Base-by-base conservation (phyloP, 2,888 invertebrate genomes). In the Hyppa rectilinea region DNA sequence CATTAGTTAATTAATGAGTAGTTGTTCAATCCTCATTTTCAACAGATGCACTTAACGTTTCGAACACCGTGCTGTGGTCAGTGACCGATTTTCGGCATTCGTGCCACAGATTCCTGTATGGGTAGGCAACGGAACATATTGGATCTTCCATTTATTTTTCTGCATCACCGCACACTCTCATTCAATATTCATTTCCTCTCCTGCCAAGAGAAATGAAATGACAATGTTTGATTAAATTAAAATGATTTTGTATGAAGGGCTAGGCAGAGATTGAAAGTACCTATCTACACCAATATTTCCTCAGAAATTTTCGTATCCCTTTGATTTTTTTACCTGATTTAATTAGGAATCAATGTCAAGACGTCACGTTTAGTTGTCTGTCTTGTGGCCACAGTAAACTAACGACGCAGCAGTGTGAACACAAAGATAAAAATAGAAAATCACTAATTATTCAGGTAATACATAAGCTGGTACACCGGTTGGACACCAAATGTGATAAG, bases 101-200 rank as follows among this genome's bases (percentile, higher is more conserved):
- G 23, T n/a, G 20, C 23, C 9, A n/a, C n/a, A n/a, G 52, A 53
- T 9, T 20, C 4, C 14, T n/a, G 12, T n/a, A 5, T 49, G 26
- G 17, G n/a, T n/a, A 50, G 29, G 43, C 2, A 43, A 55, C 6
- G 14, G 29, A 34, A 36, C 7, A 26, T 58, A 20, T 40, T 74
- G 31, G 20, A 34, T 63, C 47, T 74, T 74, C 12, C 64, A 53
- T 65, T 71, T 31, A 38, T 47, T 63, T 64, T 55, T 14, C 65
- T 40, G 47, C 66, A 43, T 4, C 38, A 47, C 17, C 26, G 26
- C 36, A 40, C 31, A 7, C 17, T n/a, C 38, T 43, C 56, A 38
- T 40, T 60, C 9, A 73, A 75, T 56, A 75, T 75, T 29, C 14
- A 50, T 29, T 20, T 2, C 50, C 23, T 34, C 9, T 5, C 29